Evolutionary conservation across 2,797 vertebrate genomes (phyloP).

Genomic region (Crocidura indochinensis): DNA sequence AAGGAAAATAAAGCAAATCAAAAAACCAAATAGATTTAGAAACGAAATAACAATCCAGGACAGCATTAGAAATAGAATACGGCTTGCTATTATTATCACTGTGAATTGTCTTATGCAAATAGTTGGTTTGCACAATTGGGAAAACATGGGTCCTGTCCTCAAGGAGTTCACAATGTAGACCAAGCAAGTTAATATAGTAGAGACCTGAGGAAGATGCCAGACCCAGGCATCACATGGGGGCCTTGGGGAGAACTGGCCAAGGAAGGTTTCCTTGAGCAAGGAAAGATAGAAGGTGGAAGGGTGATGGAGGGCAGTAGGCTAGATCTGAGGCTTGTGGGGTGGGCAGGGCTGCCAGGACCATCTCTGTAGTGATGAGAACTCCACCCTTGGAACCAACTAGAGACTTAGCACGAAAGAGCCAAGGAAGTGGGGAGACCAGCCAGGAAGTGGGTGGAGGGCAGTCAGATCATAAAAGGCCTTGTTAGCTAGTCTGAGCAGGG

Average conservation of each 20-base stretch:
- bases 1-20: too few relatives aligned
- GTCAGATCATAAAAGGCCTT: constrained; percentile 20
- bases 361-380: not conserved
- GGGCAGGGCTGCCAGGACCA: too few relatives aligned
- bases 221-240: not conserved
- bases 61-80: not conserved
- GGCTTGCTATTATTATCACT: not conserved
- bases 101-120: not conserved
- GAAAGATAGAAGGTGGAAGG: not conserved
- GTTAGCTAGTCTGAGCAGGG: not conserved
- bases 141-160: not conserved
- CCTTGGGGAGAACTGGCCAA: not conserved
- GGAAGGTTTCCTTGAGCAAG: not conserved
- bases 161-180: not conserved
- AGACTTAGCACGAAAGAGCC: not conserved
- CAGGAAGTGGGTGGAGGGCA: constrained; percentile 5
- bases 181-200: not conserved
- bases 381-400: not conserved
- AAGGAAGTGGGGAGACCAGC: not conserved
- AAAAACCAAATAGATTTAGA: not conserved
- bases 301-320: not conserved
- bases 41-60: not conserved
- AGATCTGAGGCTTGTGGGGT: not conserved
- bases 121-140: not conserved
- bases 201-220: not conserved